Percentiles rank a stretch among this genome's conserved stretches.
These are phyloP conservation scores for Trichoplusia ni DNA, from an alignment of 1,140 invertebrate genomes.

Conservation along the genomic window DNA sequence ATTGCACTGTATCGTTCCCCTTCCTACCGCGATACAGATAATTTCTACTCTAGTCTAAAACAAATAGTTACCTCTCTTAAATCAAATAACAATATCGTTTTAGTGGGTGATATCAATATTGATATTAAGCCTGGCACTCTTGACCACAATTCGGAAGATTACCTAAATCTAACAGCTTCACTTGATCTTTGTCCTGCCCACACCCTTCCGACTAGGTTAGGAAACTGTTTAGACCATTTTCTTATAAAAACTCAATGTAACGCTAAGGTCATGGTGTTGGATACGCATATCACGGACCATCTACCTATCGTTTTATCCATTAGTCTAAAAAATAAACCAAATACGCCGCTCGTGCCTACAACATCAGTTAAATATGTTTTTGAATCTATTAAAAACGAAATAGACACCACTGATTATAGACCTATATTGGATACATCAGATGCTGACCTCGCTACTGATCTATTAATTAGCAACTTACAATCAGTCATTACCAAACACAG, in stretches of 20 bases:
- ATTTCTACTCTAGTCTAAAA: not conserved
- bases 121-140: not conserved
- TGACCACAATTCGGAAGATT: not conserved
- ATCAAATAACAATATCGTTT: not conserved
- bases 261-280: not conserved
- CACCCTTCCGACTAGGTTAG: not conserved
- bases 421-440: not conserved
- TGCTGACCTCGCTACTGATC: not conserved
- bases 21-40: not conserved
- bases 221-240: not conserved
- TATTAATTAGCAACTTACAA: too few species aligned
- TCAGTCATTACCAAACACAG: too few species aligned
- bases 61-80: not conserved
- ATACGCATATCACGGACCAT: not conserved
- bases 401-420: not conserved
- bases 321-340: not conserved
- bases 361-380: not conserved
- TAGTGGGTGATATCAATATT: not conserved
- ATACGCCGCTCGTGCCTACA: not conserved
- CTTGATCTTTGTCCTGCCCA: not conserved
- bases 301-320: not conserved
- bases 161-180: not conserved
- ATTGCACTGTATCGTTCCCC: not conserved
- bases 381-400: not conserved
- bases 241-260: not conserved